Percentiles rank a stretch among this genome's conserved stretches.
Conservation (phyloP, 2,797 vertebrate species). For the Eospalax fontanierii region DNA sequence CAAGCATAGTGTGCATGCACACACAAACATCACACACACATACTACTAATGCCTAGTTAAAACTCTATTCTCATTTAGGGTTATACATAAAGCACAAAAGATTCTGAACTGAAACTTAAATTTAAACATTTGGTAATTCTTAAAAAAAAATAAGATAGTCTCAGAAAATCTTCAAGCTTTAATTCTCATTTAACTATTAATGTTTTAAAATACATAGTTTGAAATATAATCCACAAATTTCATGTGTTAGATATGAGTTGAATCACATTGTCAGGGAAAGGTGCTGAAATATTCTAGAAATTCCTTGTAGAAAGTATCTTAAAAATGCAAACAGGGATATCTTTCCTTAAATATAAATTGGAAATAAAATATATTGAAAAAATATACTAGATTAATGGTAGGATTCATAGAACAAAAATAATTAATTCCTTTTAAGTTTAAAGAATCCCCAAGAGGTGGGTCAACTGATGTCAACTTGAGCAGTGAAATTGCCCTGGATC, state of each 20-base stretch:
- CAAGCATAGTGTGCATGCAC: too few species aligned
- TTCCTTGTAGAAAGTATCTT: not conserved
- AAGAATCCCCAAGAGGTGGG: too few species aligned
- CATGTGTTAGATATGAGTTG: not conserved
- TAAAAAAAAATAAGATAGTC: conserved; percentile 4
- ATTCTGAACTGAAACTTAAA: conserved; percentile 12
- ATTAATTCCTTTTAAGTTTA: not conserved
- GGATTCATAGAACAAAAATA: not conserved
- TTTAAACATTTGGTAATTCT: not conserved
- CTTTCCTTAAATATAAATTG: not conserved
- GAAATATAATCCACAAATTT: conserved; percentile 2
- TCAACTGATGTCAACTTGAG: too few species aligned
- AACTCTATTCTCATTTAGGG: not conserved
- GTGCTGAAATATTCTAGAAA: not conserved
- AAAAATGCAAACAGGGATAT: not conserved
- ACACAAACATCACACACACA: not conserved
- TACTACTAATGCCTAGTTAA: not conserved
- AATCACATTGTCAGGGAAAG: not conserved
- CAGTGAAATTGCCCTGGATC: too few species aligned
- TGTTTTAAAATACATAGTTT: not conserved
- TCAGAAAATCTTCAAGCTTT: not conserved
- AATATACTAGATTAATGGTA: not conserved
- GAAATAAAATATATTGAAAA: not conserved
- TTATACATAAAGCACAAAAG: not conserved
- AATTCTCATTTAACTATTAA: not conserved